Evolutionary conservation across 2,113 vertebrate genomes (phyloP).

Genomic region (Seriola quinqueradiata): DNA sequence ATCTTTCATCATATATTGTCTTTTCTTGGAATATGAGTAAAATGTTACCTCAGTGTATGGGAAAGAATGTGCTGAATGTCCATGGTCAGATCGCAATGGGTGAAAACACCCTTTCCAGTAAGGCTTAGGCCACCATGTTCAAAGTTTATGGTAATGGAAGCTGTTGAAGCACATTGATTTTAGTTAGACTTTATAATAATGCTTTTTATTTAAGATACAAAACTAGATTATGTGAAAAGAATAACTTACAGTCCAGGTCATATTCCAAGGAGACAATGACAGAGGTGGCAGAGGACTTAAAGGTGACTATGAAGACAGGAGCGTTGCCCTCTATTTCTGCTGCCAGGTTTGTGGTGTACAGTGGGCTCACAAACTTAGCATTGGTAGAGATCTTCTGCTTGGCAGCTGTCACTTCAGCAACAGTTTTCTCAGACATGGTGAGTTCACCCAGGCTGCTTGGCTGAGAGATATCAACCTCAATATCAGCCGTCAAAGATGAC

Average conservation of each 20-base stretch:
- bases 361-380: constrained; percentile 84
- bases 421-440: constrained; percentile 79
- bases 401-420: constrained; percentile 77
- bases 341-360: constrained; percentile 87
- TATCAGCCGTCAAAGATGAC: constrained; percentile 77
- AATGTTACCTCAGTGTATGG: not conserved
- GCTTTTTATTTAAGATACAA: not conserved
- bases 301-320: constrained; percentile 79
- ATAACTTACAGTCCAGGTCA: constrained; percentile 77
- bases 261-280: constrained; percentile 88
- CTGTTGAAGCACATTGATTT: not conserved
- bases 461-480: constrained; percentile 86
- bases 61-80: not conserved
- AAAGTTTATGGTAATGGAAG: not conserved
- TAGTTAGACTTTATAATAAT: not conserved
- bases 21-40: too few species aligned
- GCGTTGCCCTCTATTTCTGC: constrained; percentile 80
- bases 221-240: not conserved
- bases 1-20: too few species aligned
- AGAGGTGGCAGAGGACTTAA: constrained; percentile 90
- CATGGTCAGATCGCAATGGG: not conserved
- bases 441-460: constrained; percentile 82
- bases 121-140: not conserved
- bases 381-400: constrained; percentile 86
- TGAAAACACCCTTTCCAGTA: not conserved